These are phyloP conservation scores for Cantharis rustica DNA, from an alignment of 2,888 invertebrate genomes.

Conservation along the genomic window DNA sequence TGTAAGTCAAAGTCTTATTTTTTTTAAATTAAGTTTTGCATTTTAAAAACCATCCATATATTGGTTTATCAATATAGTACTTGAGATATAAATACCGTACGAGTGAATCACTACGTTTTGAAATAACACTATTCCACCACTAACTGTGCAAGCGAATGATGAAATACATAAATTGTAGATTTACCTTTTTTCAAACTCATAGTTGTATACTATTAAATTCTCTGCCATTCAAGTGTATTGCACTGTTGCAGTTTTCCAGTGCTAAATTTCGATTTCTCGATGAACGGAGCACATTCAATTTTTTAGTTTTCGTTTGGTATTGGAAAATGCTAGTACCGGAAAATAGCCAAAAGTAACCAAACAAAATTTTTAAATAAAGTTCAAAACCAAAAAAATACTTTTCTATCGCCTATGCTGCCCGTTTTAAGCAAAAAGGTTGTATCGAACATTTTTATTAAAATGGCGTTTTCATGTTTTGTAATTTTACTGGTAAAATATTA, in stretches of 20 bases:
- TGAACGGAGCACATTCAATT: background rate
- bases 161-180: background rate
- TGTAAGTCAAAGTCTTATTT: constrained; percentile 68
- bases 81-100: background rate
- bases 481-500: no score
- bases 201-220: no score
- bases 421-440: no score
- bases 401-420: no score
- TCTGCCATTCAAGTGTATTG: background rate
- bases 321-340: no score
- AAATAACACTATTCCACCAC: background rate
- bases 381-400: no score
- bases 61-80: background rate
- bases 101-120: background rate
- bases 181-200: background rate
- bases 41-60: background rate
- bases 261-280: background rate
- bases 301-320: no score
- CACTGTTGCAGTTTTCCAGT: background rate
- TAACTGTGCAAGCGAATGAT: background rate
- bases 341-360: no score
- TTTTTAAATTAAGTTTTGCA: background rate
- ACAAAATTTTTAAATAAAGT: no score
- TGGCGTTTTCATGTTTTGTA: no score
- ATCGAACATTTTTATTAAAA: no score